A percentile compares a stretch with the other conserved stretches of the same genome.
phyloP scores from a whole-genome alignment of 2,797 vertebrate genomes.

The Tachyglossus aculeatus region DNA sequence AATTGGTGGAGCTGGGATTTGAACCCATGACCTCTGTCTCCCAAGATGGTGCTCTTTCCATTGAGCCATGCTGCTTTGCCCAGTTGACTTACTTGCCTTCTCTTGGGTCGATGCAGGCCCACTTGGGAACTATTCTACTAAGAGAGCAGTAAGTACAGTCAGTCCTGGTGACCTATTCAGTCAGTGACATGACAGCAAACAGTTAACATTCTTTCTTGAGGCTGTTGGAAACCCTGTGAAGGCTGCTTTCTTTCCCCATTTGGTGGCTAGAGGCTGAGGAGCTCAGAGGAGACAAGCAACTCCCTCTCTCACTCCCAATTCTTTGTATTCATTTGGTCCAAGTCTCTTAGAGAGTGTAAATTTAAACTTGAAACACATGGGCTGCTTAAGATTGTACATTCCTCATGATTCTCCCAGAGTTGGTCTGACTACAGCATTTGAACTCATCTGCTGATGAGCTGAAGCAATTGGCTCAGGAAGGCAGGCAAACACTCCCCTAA shows the following conservation, averaged over 20 bases:
- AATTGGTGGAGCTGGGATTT: too few relatives aligned
- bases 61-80: too few relatives aligned
- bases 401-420: neutral
- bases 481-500: too few relatives aligned
- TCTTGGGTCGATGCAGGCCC: too few relatives aligned
- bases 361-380: neutral
- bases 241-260: neutral
- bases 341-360: neutral
- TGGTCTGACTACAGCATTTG: neutral
- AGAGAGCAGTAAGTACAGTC: neutral
- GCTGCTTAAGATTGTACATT: neutral
- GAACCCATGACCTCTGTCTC: too few relatives aligned
- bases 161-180: constrained; percentile 11
- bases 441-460: too few relatives aligned
- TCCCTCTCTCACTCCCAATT: neutral
- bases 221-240: neutral
- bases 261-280: neutral
- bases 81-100: too few relatives aligned
- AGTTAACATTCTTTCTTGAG: constrained; percentile 24
- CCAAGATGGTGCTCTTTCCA: too few relatives aligned
- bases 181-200: neutral
- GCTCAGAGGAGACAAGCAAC: neutral
- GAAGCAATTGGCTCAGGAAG: too few relatives aligned
- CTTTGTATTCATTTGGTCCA: neutral
- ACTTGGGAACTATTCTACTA: too few relatives aligned